Conservation (phyloP, 1,140 invertebrate species). For the Brachionus angularis region DNA sequence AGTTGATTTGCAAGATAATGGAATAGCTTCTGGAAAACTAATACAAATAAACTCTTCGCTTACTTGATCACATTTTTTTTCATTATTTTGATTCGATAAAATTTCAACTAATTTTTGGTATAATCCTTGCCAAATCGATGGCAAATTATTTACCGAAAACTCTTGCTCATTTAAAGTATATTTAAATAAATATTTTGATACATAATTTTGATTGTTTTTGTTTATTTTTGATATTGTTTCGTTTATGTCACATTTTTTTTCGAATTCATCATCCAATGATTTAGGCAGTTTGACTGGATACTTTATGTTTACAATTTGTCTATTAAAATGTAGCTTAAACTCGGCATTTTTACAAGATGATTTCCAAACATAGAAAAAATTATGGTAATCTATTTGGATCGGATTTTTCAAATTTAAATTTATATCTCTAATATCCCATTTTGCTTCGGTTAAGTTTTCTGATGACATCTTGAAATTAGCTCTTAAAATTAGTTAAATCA, state of each 20-base stretch:
- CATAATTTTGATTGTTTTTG: slow-evolving; percentile 8
- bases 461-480: not conserved
- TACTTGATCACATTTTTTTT: not conserved
- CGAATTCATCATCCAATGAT: slow-evolving; percentile 36
- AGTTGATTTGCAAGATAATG: slow-evolving; percentile 21
- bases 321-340: slow-evolving; percentile 13
- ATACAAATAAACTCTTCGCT: not conserved
- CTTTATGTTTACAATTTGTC: not conserved
- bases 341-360: slow-evolving; percentile 34
- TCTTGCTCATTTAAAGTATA: slow-evolving; percentile 41
- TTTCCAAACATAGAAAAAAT: slow-evolving; percentile 28
- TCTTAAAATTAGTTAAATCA: not conserved
- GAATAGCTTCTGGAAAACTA: not conserved
- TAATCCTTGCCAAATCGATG: slow-evolving; percentile 5
- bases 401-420: slow-evolving; percentile 4
- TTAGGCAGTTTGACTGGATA: slow-evolving; percentile 37
- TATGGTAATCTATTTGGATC: slow-evolving; percentile 30
- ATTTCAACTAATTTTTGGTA: not conserved
- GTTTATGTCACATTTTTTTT: slow-evolving; percentile 33
- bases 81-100: not conserved
- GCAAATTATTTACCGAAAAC: slow-evolving; percentile 9
- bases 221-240: not conserved
- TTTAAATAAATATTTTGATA: slow-evolving; percentile 21
- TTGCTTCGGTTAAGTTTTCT: not conserved
- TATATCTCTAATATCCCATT: slow-evolving; percentile 30